A percentile compares a stretch with the other conserved stretches of the same genome.
These are phyloP conservation scores for Meriones psammophilus DNA, from an alignment of 2,797 vertebrate species.

Conservation along the genomic window DNA sequence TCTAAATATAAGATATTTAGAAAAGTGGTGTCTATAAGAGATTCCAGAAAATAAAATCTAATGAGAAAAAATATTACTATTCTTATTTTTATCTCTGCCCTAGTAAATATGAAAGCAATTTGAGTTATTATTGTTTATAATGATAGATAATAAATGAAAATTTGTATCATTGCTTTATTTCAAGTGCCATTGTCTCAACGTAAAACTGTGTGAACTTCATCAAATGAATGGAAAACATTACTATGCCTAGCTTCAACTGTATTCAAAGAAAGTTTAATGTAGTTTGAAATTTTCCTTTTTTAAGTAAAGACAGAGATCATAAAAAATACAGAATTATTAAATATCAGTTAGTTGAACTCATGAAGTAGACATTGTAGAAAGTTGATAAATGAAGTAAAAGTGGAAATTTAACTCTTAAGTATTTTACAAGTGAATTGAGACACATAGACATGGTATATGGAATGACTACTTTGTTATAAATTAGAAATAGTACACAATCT, in stretches of 20 bases:
- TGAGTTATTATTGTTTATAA: background rate
- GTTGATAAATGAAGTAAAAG: background rate
- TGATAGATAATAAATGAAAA: background rate
- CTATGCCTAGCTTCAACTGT: background rate
- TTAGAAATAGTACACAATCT: background rate
- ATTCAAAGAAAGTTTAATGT: constrained; percentile 20
- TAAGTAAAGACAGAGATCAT: background rate
- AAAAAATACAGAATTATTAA: constrained; percentile 42
- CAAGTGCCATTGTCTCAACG: background rate
- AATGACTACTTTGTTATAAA: background rate
- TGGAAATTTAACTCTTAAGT: background rate
- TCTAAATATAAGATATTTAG: background rate
- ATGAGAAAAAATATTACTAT: background rate
- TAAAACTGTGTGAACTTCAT: constrained; percentile 8
- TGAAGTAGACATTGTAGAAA: background rate
- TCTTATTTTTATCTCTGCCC: background rate
- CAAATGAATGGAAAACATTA: constrained; percentile 9
- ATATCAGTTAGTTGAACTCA: background rate
- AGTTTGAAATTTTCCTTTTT: background rate
- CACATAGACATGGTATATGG: background rate
- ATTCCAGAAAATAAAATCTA: background rate
- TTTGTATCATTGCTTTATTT: constrained; percentile 1
- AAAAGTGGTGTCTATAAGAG: background rate
- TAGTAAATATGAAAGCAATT: background rate
- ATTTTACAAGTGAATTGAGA: background rate